Evolutionary conservation across 2,797 vertebrate species (phyloP), one percentile per base, ranked within the genome.

Genomic region (Novumbra hubbsi): DNA sequence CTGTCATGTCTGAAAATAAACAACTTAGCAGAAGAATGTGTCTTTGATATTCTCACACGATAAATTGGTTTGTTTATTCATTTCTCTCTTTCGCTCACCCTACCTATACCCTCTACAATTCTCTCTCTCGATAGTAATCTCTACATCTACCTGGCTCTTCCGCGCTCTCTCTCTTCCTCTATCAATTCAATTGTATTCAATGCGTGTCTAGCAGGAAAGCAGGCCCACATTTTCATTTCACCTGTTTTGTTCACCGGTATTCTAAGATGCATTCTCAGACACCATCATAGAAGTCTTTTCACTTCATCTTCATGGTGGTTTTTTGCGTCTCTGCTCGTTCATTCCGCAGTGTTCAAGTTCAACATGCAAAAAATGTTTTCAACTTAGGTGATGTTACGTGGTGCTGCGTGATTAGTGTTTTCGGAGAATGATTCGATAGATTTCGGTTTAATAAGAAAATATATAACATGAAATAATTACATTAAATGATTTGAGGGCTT

Each of bases 31-130:
- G 14, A 14, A 6, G 28, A 50, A 63, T 45, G 1, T 67, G 19
- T 65, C 30, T 80, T 64, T 65, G 62, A 65, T 49, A 49, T 5
- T 17, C 30, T 32, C 27, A n/a, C 71, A 27, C 50, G 60, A 83
- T 66, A 73, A 66, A 75, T 73, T 57, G 15, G 38, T 77, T 71
- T 70, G 11, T 17, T 27, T 14, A 66, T 62, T 38, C 62, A 38
- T 38, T 38, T 38, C 34, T 38, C 34, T 3, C 2, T 38, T 7
- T 38, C 34, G 8, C 32, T 2, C 34, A 38, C 34, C 8, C 34
- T 14, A 45, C 41, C 41, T 45, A 12, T 45, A 6, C 41, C n/a
- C 52, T 57, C n/a, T 60, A 24, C 21, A 24, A 60, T 60, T 60
- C 21, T n/a, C 55, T 21, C 9, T 57, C 21, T 12, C 21, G 9